phyloP scores from a whole-genome alignment of 2,797 vertebrate genomes.

The Spinus pinus region DNA sequence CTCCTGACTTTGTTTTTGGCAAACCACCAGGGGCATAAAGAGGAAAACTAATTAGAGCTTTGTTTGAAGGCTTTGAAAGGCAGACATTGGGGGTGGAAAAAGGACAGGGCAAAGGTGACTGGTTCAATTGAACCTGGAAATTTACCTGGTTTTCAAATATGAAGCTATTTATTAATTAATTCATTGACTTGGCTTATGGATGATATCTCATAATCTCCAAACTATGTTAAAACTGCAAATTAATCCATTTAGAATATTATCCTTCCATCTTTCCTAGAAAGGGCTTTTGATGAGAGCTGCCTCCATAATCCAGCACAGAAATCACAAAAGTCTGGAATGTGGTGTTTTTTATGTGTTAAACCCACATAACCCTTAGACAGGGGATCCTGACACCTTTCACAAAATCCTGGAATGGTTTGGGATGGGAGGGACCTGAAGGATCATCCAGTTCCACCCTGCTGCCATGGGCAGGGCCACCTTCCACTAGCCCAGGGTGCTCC shows the following conservation, averaged over 20 bases:
- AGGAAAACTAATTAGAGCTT: not conserved
- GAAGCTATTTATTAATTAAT: not conserved
- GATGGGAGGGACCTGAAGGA: not conserved
- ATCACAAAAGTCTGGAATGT: not conserved
- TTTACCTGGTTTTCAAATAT: not conserved
- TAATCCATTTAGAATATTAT: not conserved
- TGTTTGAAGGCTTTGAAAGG: not conserved
- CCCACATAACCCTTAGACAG: not conserved
- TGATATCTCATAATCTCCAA: rapidly evolving
- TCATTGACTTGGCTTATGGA: not conserved
- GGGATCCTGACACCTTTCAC: not conserved
- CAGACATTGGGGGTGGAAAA: not conserved
- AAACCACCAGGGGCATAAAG: not conserved
- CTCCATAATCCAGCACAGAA: not conserved
- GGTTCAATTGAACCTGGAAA: not conserved
- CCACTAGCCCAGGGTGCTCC: not conserved
- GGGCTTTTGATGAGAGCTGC: not conserved
- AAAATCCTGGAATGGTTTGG: not conserved
- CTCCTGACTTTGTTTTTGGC: not conserved
- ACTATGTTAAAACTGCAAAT: not conserved
- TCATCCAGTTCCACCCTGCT: not conserved
- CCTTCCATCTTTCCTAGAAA: not conserved
- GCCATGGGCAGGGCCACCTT: not conserved
- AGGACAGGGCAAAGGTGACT: not conserved
- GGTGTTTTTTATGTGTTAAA: not conserved